Evolutionary conservation across 2,113 vertebrate genomes (phyloP).

Genomic region (Periophthalmus modestus): DNA sequence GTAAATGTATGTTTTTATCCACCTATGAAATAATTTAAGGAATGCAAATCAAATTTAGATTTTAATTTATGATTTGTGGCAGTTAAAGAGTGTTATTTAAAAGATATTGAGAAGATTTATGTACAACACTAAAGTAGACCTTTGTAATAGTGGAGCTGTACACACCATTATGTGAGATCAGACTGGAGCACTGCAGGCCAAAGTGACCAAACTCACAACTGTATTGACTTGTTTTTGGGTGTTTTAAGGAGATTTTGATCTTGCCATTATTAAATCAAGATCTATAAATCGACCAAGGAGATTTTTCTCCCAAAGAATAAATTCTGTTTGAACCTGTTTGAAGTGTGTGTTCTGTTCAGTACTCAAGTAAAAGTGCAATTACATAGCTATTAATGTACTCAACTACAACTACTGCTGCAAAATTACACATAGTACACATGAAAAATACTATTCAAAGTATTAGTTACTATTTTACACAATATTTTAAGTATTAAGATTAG

Average conservation of each 20-base stretch:
- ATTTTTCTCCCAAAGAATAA: slow-evolving; percentile 77
- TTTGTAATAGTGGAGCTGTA: slow-evolving; percentile 69
- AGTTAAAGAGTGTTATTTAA: slow-evolving; percentile 75
- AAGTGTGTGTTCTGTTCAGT: not conserved
- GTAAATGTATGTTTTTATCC: slow-evolving; percentile 79
- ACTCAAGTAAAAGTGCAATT: too few species aligned
- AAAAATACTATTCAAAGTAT: too few species aligned
- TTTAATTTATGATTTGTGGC: slow-evolving; percentile 80
- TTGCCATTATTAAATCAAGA: slow-evolving; percentile 63
- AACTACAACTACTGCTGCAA: too few species aligned
- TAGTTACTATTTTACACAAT: too few species aligned
- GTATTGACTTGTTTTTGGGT: slow-evolving; percentile 29
- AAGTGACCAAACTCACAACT: slow-evolving; percentile 30
- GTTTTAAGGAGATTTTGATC: slow-evolving; percentile 55
- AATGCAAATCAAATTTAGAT: slow-evolving; percentile 77
- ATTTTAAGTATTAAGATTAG: too few species aligned
- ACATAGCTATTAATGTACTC: too few species aligned
- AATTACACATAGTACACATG: too few species aligned
- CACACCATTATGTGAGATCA: slow-evolving; percentile 57
- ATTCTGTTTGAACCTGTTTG: slow-evolving; percentile 70
- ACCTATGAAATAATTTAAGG: slow-evolving; percentile 78
- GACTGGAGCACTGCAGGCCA: slow-evolving; percentile 43
- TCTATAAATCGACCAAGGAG: slow-evolving; percentile 63
- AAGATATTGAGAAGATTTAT: slow-evolving; percentile 72
- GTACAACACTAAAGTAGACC: slow-evolving; percentile 66